These are phyloP conservation scores for Apodemia mormo DNA, from an alignment of 2,888 invertebrate species.

Conservation along the genomic window DNA sequence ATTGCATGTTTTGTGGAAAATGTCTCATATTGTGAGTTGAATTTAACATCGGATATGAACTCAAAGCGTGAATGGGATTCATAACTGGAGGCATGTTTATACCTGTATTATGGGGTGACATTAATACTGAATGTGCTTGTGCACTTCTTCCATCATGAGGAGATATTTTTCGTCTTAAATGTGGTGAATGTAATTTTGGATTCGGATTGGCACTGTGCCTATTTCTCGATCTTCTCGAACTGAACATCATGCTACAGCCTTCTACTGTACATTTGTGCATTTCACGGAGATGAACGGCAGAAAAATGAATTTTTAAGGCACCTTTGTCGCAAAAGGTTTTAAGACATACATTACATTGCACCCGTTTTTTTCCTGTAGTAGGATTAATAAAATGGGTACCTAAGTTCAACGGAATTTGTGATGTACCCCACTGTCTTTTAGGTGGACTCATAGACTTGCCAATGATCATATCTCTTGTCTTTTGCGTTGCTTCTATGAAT, in stretches of 20 bases:
- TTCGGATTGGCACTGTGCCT: slow-evolving; percentile 99
- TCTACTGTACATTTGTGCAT: slow-evolving; percentile 99
- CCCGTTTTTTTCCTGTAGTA: slow-evolving; percentile 96
- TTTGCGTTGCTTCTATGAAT: slow-evolving; percentile 58
- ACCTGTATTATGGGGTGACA: slow-evolving; percentile 86
- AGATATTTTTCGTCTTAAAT: slow-evolving; percentile 95
- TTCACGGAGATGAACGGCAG: slow-evolving; percentile 98
- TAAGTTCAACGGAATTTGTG: slow-evolving; percentile 88
- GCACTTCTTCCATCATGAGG: slow-evolving; percentile 96
- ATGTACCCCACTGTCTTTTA: slow-evolving; percentile 90
- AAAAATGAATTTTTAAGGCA: slow-evolving; percentile 99
- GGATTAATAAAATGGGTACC: slow-evolving; percentile 96
- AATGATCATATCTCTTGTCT: slow-evolving; percentile 76
- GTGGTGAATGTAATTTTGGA: slow-evolving; percentile 98
- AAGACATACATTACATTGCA: slow-evolving; percentile 98
- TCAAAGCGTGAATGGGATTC: slow-evolving; percentile 88
- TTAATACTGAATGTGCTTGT: slow-evolving; percentile 90
- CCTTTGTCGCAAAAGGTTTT: slow-evolving; percentile 99
- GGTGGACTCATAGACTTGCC: slow-evolving; percentile 87
- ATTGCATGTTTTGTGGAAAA: slow-evolving; percentile 70
- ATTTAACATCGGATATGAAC: slow-evolving; percentile 89
- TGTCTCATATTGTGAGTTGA: slow-evolving; percentile 85
- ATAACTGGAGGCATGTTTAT: slow-evolving; percentile 84
- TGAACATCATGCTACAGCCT: slow-evolving; percentile 99
- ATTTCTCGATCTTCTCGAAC: slow-evolving; percentile 96